Evolutionary conservation across 1,140 invertebrate genomes (phyloP).

Genomic region (Hyposmocoma kahamanoa): DNA sequence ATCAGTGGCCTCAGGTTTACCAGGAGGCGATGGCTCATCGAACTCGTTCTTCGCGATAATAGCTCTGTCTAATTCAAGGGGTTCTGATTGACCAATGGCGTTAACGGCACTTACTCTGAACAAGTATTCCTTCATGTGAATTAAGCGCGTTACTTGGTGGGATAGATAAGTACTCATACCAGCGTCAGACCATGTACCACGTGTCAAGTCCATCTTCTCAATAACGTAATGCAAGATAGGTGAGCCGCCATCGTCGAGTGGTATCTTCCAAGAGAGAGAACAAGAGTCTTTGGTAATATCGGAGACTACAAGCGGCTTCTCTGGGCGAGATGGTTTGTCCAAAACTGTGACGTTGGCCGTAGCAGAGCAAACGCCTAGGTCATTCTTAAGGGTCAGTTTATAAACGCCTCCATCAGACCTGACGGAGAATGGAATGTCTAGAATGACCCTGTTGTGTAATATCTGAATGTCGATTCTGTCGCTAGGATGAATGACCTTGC

Average conservation of each 20-base stretch:
- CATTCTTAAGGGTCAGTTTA: constrained; percentile 88
- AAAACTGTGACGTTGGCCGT: constrained; percentile 91
- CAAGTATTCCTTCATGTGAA: constrained; percentile 94
- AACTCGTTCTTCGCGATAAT: constrained; percentile 96
- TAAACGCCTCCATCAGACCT: constrained; percentile 90
- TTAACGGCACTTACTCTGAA: constrained; percentile 96
- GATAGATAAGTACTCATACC: constrained; percentile 89
- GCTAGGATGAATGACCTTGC: constrained; percentile 79
- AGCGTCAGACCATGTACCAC: constrained; percentile 96
- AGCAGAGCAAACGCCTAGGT: constrained; percentile 86
- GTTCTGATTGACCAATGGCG: constrained; percentile 94
- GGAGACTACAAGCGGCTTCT: constrained; percentile 87
- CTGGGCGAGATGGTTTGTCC: constrained; percentile 91
- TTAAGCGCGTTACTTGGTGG: constrained; percentile 88
- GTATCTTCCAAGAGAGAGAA: constrained; percentile 86
- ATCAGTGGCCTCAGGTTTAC: constrained; percentile 90
- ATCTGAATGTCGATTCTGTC: constrained; percentile 83
- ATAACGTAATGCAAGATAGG: constrained; percentile 97
- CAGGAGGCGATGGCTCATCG: constrained; percentile 93
- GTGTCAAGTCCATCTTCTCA: constrained; percentile 97
- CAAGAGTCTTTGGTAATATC: constrained; percentile 94
- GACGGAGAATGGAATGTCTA: constrained; percentile 91
- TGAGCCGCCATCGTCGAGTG: constrained; percentile 92
- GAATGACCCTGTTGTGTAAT: constrained; percentile 83
- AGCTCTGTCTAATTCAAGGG: constrained; percentile 87